phyloP scores from a whole-genome alignment of 37 sponge, comb jelly and placozoan genomes.

The Ianthella basta region DNA sequence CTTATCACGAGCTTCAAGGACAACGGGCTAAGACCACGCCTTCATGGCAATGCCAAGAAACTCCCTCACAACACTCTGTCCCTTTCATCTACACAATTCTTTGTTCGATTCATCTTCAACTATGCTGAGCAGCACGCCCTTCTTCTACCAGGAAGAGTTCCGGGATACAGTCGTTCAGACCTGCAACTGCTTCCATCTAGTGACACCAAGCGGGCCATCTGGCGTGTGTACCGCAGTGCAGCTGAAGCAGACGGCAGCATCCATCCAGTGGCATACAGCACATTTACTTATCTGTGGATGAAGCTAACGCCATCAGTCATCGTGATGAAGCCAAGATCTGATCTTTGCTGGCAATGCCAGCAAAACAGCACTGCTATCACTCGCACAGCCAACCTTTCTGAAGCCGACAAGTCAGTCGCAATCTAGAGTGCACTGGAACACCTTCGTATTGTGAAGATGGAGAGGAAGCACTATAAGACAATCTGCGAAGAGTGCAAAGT shows the following conservation, averaged over 20 bases:
- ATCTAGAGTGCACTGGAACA: slow-evolving; percentile 36
- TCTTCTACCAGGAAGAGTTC: slow-evolving; percentile 53
- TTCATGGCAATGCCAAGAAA: slow-evolving; percentile 22
- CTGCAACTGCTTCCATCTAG: slow-evolving; percentile 55
- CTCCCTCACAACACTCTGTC: slow-evolving; percentile 33
- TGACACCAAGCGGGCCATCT: slow-evolving; percentile 43
- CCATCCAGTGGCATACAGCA: slow-evolving; percentile 12
- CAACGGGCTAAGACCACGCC: slow-evolving; percentile 26
- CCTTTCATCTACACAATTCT: background rate
- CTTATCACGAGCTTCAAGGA: background rate
- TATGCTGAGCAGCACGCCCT: slow-evolving; percentile 50
- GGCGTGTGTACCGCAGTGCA: slow-evolving; percentile 29
- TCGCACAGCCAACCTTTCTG: slow-evolving; percentile 40
- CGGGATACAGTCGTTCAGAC: slow-evolving; percentile 59
- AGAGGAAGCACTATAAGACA: slow-evolving; percentile 31
- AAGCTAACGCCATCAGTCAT: slow-evolving; percentile 42
- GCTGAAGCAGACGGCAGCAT: slow-evolving; percentile 2
- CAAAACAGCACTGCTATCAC: slow-evolving; percentile 45
- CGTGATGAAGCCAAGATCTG: slow-evolving; percentile 54
- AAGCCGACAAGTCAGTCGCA: slow-evolving; percentile 37
- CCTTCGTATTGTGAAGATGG: slow-evolving; percentile 25
- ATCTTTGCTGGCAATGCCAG: slow-evolving; percentile 72
- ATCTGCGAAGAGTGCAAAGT: background rate
- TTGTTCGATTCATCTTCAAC: slow-evolving; percentile 28
- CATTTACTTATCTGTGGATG: slow-evolving; percentile 53